A percentile compares a stretch with the other conserved stretches of the same genome.
These are phyloP conservation scores for Epizoanthus rinbou DNA, from an alignment of 92 coral and sea anemone species.

Conservation along the genomic window DNA sequence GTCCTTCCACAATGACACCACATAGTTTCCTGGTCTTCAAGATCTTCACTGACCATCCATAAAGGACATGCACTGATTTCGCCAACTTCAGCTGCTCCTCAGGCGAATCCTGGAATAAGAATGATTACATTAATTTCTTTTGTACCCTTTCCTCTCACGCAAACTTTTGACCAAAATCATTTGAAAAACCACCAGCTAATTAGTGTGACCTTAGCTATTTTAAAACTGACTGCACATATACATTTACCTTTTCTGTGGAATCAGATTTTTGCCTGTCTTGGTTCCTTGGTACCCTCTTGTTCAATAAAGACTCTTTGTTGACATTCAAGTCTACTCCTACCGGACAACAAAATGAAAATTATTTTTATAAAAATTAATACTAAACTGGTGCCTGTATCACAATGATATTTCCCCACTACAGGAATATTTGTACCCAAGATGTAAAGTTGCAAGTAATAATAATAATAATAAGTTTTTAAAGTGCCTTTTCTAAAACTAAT, in stretches of 20 bases:
- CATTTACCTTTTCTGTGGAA: not conserved
- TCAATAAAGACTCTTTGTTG: not conserved
- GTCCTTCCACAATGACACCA: slow-evolving; percentile 93
- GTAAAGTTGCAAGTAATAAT: too few relatives aligned
- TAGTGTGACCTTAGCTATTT: too few relatives aligned
- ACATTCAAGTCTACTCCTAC: too few relatives aligned
- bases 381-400: too few relatives aligned
- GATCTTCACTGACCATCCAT: slow-evolving; percentile 75
- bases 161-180: not conserved
- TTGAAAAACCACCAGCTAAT: too few relatives aligned
- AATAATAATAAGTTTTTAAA: too few relatives aligned
- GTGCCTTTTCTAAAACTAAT: too few relatives aligned
- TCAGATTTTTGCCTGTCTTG: not conserved
- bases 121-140: not conserved
- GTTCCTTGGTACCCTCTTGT: not conserved
- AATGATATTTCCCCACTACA: too few relatives aligned
- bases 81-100: not conserved
- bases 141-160: not conserved
- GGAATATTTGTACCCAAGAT: too few relatives aligned
- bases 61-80: slow-evolving; percentile 50
- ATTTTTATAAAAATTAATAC: too few relatives aligned
- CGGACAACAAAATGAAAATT: not conserved
- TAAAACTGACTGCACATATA: too few relatives aligned
- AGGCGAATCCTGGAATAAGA: not conserved
- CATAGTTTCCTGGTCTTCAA: slow-evolving; percentile 54